Evolutionary conservation across 2,113 vertebrate genomes (phyloP), one percentile per base, ranked within the genome.

Genomic region (Coracopsis vasa): DNA sequence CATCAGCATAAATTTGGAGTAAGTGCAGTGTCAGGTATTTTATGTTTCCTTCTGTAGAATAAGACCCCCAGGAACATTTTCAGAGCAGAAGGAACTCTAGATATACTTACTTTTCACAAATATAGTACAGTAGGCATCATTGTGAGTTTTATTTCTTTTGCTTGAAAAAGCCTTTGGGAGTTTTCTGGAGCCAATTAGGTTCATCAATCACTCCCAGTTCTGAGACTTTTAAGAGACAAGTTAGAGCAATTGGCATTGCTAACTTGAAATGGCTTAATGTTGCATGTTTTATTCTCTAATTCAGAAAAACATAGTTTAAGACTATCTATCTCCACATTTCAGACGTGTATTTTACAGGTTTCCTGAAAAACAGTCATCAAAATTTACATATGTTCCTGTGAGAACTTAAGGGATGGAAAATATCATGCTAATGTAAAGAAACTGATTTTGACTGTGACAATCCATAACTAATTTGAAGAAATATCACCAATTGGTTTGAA

Each of bases 101-200:
- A 37, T 37, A 25, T n/a, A 42, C 21, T 72, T 33, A 17, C 23
- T 25, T 94, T 85, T 83, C 73, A 47, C 8, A 7, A 94, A 44
- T 33, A 24, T 39, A 86, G 51, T 70, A 62, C 35, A 73, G 7
- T 23, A 79, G 69, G 81, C 81, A 88, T 72, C 33, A 10, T 58
- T 88, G 37, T 19, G 13, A 64, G 23, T 31, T 96, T 97, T 74
- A 67, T 80, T 95, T 97, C 54, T 88, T 94, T 79, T 61, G 39
- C 58, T 27, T 80, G 51, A 92, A 69, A 96, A 64, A 82, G 15
- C 50, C 60, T 80, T 20, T 56, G 28, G 60, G 79, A 90, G 31
- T 35, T 90, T 95, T 95, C 82, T 84, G 69, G n/a, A 93, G 41
- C n/a, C 24, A 87, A 28, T 96, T 94, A 96, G 86, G 33, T 95